Base-by-base conservation (phyloP, 2,113 vertebrate genomes). In the Xiphophorus hellerii region DNA sequence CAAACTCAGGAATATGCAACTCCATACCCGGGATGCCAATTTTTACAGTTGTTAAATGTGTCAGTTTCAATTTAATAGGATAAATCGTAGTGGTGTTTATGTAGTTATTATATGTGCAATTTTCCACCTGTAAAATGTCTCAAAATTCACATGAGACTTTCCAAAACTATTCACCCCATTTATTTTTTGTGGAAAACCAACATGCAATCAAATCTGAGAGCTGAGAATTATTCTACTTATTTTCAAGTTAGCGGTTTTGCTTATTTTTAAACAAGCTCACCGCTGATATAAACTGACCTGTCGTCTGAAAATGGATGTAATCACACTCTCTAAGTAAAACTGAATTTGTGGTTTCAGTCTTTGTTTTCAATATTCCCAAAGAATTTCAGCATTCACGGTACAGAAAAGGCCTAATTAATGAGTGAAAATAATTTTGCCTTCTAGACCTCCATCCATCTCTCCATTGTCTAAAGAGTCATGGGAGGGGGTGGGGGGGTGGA, bases 381-480 rank as follows among this genome's bases (percentile, higher is more conserved):
- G 82, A 84, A 86, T 77, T 78, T 86, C 58, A 77, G 74, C 78
- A 84, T 84, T 66, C 33, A 2, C 54, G 3, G 9, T 76, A 73
- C 77, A 89, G 87, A 82, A 91, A 88, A 90, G 37, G 71, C 66
- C 70, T 62, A 58, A 83, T 44, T 73, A 54, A 73, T 35, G 76
- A 3, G 68, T 83, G 73, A 73, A 85, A 90, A 72, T 80, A 82
- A 88, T 84, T 83, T 63, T 51, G 71, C 84, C 89, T 90, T 90
- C 82, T 89, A 85, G 87, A 81, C 71, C 54, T 71, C 48, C 48
- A 51, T 25, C 48, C 48, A 8, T 7, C 48, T 25, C 17, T 2
- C 48, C 48, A 25, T 54, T 54, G 51, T n/a, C 51, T 54, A 54
- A 28, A 28, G 28, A 28, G 28, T 28, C 28, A 28, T 28, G 28